These are phyloP conservation scores for Dendropsophus ebraccatus DNA, from an alignment of 2,113 vertebrate species.

Conservation along the genomic window DNA sequence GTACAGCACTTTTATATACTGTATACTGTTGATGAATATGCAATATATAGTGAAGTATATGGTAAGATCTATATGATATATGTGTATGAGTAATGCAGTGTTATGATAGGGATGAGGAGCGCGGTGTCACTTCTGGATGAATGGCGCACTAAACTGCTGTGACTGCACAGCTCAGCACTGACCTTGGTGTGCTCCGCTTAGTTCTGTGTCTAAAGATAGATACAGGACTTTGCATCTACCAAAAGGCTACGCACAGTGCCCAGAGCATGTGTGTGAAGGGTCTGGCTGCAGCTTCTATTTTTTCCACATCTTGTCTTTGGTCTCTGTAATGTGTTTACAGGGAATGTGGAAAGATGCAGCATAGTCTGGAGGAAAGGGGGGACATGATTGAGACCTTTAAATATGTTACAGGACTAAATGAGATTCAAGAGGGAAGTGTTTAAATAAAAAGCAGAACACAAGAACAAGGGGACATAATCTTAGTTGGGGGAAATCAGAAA, in stretches of 20 bases:
- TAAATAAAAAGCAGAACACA: too few relatives aligned
- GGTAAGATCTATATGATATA: too few relatives aligned
- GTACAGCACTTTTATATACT: too few relatives aligned
- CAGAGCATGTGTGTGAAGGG: background rate
- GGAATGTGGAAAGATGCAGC: background rate
- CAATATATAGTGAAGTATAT: background rate
- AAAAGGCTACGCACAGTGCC: background rate
- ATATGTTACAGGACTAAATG: too few relatives aligned
- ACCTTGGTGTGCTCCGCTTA: conserved; percentile 64
- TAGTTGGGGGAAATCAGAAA: too few relatives aligned
- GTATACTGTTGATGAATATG: too few relatives aligned
- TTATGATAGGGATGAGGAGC: background rate
- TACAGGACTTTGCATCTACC: conserved; percentile 29
- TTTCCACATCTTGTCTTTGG: background rate
- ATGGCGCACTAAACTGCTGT: conserved; percentile 58
- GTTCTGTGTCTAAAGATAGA: conserved; percentile 69
- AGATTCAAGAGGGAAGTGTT: too few relatives aligned
- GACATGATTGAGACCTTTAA: too few relatives aligned
- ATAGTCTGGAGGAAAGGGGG: too few relatives aligned
- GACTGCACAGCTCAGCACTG: conserved; percentile 57
- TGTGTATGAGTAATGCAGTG: background rate
- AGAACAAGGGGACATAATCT: too few relatives aligned
- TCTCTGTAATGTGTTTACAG: background rate
- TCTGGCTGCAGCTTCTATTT: background rate
- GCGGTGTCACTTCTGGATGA: background rate